These are phyloP conservation scores for Oligia strigilis DNA, from an alignment of 2,888 invertebrate genomes.

Conservation along the genomic window DNA sequence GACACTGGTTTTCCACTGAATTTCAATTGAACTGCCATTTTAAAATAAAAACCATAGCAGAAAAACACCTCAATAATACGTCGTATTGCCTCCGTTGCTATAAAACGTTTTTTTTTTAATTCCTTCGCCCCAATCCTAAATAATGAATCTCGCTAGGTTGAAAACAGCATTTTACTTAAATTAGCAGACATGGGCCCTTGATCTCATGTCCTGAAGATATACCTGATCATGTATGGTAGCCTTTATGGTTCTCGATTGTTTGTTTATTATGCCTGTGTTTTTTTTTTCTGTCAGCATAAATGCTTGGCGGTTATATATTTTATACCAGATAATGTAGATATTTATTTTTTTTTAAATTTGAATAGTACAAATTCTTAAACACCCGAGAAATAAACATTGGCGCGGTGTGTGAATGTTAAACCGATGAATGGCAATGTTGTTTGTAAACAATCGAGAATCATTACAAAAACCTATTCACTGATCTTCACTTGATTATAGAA, in stretches of 20 bases:
- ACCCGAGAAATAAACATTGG: constrained; percentile 7
- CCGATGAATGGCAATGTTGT: constrained; percentile 45
- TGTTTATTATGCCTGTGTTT: background rate
- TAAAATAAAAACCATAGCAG: background rate
- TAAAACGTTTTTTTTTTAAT: background rate
- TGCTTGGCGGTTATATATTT: background rate
- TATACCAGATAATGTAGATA: constrained; percentile 9
- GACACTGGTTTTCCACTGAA: background rate
- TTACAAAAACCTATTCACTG: constrained; percentile 46
- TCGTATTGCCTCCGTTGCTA: no score
- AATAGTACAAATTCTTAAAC: constrained; percentile 22
- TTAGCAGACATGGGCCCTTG: background rate
- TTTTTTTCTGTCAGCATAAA: background rate
- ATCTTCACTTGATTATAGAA: constrained; percentile 44
- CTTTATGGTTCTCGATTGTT: constrained; percentile 63
- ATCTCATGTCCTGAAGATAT: background rate
- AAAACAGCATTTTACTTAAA: background rate
- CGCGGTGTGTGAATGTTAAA: constrained; percentile 20
- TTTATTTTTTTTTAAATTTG: background rate
- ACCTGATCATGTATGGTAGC: constrained; percentile 36
- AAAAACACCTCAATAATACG: background rate
- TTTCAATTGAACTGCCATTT: background rate
- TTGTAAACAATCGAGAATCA: constrained; percentile 66
- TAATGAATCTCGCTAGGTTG: background rate
- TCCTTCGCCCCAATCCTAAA: background rate